Evolutionary conservation across 2,113 vertebrate genomes (phyloP).

Genomic region (Entelurus aequoreus): DNA sequence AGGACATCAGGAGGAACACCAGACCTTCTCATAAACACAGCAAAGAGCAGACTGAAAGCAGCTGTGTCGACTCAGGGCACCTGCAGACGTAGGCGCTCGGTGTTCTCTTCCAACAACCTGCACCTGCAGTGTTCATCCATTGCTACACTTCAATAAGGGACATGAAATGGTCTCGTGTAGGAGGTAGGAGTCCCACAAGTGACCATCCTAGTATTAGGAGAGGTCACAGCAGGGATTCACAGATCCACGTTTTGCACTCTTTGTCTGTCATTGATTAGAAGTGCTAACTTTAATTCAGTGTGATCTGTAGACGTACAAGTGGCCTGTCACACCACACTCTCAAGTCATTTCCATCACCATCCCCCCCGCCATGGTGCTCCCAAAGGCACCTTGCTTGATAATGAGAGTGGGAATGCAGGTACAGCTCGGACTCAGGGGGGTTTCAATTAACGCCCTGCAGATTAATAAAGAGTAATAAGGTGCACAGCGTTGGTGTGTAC

Average conservation of each 20-base stretch:
- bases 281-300: constrained; percentile 41
- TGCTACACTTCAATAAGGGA: constrained; percentile 2
- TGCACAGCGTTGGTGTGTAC: constrained; percentile 37
- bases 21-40: neutral
- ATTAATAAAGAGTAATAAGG: constrained; percentile 79
- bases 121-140: constrained; percentile 11
- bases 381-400: constrained; percentile 81
- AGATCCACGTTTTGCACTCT: constrained; percentile 16
- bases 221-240: neutral
- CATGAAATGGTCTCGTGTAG: neutral
- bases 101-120: constrained; percentile 1
- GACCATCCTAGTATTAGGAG: neutral
- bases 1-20: neutral
- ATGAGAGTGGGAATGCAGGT: constrained; percentile 75
- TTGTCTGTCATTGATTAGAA: constrained; percentile 9
- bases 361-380: constrained; percentile 30
- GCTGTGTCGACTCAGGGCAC: neutral
- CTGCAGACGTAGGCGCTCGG: neutral
- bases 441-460: constrained; percentile 79
- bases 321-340: constrained; percentile 44
- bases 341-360: constrained; percentile 25
- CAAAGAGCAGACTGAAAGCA: neutral
- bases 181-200: neutral
- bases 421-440: constrained; percentile 67
- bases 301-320: constrained; percentile 37